These are phyloP conservation scores for Drosophila engyochracea DNA, from an alignment of 2,888 invertebrate species.

Conservation along the genomic window DNA sequence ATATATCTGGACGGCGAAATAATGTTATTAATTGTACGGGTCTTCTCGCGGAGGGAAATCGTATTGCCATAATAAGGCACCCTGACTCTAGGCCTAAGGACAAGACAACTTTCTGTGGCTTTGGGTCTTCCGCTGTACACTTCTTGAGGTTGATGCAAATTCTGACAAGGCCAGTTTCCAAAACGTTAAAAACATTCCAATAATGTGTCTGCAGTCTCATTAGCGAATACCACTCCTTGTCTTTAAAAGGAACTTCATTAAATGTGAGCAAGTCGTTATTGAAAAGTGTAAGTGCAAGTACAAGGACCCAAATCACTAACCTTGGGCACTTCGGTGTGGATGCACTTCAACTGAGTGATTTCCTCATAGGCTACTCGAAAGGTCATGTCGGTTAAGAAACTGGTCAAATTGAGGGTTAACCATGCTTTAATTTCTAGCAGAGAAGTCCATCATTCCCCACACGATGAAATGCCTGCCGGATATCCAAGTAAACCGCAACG, in stretches of 20 bases:
- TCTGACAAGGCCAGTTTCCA: too few relatives aligned
- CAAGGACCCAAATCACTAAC: neutral
- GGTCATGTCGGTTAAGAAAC: neutral
- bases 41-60: neutral
- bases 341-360: neutral
- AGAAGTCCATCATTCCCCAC: neutral
- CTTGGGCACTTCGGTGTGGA: neutral
- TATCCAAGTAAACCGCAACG: neutral
- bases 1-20: too few relatives aligned
- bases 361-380: neutral
- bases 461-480: neutral
- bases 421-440: neutral
- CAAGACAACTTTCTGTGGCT: neutral
- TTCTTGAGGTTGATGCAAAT: too few relatives aligned
- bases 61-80: neutral
- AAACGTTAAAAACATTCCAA: too few relatives aligned
- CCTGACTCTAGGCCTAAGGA: neutral
- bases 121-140: neutral
- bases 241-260: neutral
- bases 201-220: neutral
- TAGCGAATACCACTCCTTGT: too few relatives aligned
- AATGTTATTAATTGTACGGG: too few relatives aligned
- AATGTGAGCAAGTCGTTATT: neutral
- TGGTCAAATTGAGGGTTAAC: neutral
- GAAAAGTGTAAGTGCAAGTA: neutral